Evolutionary conservation across 2,797 vertebrate species (phyloP).

Genomic region (Notamacropus eugenii): DNA sequence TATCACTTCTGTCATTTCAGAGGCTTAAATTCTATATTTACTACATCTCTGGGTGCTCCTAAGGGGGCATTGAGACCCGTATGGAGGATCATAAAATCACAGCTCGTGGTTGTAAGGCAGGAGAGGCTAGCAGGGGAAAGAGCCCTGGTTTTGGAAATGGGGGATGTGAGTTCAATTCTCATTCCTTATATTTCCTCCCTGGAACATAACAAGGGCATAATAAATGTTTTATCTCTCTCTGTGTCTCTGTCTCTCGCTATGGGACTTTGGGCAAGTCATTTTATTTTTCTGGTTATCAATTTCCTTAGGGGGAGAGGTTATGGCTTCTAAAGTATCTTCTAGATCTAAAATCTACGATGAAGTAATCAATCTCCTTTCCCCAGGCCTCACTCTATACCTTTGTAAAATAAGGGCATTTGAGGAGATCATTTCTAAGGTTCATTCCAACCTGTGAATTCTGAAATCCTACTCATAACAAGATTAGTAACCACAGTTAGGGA

Average conservation of each 20-base stretch:
- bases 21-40: background rate
- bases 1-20: background rate
- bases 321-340: background rate
- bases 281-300: background rate
- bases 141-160: background rate
- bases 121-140: background rate
- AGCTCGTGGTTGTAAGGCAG: background rate
- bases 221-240: background rate
- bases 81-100: background rate
- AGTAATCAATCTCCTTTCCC: background rate
- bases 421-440: background rate
- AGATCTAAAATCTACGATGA: background rate
- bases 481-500: background rate
- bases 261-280: background rate
- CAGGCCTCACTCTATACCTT: background rate
- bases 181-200: background rate
- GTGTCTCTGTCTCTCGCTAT: background rate
- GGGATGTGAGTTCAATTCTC: background rate
- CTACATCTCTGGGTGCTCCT: background rate
- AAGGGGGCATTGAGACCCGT: background rate
- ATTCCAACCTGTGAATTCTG: background rate
- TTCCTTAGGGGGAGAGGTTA: background rate
- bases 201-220: background rate
- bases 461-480: background rate
- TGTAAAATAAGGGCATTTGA: background rate